A percentile compares a stretch with the other conserved stretches of the same genome.
Evolutionary conservation across 2,888 invertebrate species (phyloP).

Genomic region (Cheilosia urbana): DNA sequence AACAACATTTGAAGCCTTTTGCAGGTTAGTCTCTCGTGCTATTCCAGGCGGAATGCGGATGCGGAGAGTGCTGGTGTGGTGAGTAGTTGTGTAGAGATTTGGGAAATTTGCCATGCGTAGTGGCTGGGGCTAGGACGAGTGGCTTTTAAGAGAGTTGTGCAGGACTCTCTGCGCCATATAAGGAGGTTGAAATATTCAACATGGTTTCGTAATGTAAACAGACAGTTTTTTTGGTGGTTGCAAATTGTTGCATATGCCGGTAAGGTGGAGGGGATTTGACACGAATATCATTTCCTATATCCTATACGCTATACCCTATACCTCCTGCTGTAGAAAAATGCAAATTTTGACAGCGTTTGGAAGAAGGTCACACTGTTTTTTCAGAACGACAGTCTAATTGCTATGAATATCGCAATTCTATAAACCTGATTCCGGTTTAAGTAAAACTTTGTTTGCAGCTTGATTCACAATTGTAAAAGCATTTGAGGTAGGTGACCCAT

Average conservation of each 20-base stretch:
- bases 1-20: background rate
- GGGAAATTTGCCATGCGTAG: slow-evolving; percentile 26
- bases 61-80: slow-evolving; percentile 29
- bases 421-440: no score
- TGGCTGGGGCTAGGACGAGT: background rate
- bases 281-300: background rate
- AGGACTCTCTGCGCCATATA: background rate
- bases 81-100: slow-evolving; percentile 25
- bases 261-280: background rate
- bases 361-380: no score
- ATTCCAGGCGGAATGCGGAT: slow-evolving; percentile 40
- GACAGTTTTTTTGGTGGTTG: background rate
- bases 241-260: slow-evolving; percentile 57
- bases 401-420: no score
- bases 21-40: background rate
- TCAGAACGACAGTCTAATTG: no score
- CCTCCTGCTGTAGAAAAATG: background rate
- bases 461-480: no score
- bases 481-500: no score
- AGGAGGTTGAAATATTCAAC: slow-evolving; percentile 14
- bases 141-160: slow-evolving; percentile 6
- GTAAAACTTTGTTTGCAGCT: no score
- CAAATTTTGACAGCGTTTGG: background rate
- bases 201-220: slow-evolving; percentile 25
- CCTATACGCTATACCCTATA: background rate